Conservation (phyloP, 2,888 invertebrate species). For the Drosophila acutilabella region DNA sequence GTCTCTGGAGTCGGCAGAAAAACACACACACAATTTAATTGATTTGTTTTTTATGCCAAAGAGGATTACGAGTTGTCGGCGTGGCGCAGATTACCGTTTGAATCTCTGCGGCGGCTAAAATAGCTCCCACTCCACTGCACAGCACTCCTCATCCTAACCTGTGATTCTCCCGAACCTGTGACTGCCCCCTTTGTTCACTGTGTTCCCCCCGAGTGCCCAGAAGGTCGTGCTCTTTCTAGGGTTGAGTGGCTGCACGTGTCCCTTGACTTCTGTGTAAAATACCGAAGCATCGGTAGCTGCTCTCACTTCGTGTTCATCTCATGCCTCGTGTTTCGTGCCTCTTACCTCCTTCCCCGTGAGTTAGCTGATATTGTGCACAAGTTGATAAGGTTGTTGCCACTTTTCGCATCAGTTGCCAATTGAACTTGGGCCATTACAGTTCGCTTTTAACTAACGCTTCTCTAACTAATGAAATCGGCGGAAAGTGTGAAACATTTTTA, state of each 20-base stretch:
- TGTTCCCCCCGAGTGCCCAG: background rate
- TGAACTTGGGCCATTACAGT: slow-evolving; percentile 58
- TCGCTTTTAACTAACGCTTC: slow-evolving; percentile 5
- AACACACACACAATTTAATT: slow-evolving; percentile 78
- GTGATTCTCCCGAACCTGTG: background rate
- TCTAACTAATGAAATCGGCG: background rate
- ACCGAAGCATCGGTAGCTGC: slow-evolving; percentile 53
- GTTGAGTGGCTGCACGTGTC: slow-evolving; percentile 79
- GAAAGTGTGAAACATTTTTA: too few species aligned
- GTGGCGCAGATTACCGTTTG: slow-evolving; percentile 79
- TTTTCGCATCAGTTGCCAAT: slow-evolving; percentile 63
- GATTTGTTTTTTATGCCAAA: slow-evolving; percentile 85
- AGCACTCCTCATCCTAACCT: too few species aligned
- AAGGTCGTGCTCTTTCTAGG: slow-evolving; percentile 18
- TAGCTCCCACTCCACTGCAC: slow-evolving; percentile 5
- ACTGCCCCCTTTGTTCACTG: background rate
- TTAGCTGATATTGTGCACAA: background rate
- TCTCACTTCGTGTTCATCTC: background rate
- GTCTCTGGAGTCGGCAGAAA: too few species aligned
- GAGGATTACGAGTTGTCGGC: slow-evolving; percentile 80
- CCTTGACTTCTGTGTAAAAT: slow-evolving; percentile 47
- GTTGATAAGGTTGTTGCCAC: slow-evolving; percentile 22
- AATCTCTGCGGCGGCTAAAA: slow-evolving; percentile 48
- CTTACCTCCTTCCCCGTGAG: background rate
- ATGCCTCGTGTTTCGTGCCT: background rate